phyloP scores from a whole-genome alignment of 2,888 invertebrate species.

The Meteorus cinctellus region DNA sequence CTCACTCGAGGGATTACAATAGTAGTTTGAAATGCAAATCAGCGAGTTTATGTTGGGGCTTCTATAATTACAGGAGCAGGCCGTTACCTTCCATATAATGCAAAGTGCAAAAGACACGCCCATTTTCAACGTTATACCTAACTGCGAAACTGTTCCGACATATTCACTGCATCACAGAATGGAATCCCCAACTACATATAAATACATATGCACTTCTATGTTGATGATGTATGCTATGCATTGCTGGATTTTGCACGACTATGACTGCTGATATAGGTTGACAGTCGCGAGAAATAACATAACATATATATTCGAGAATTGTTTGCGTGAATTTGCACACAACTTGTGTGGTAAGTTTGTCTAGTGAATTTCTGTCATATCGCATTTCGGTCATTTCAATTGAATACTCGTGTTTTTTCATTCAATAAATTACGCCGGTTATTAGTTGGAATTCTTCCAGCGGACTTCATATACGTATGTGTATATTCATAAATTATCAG shows the following conservation, averaged over 20 bases:
- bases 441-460: no score
- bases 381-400: no score
- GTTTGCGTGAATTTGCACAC: no score
- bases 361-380: no score
- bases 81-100: slow-evolving; percentile 54
- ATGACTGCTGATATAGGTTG: not conserved
- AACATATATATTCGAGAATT: not conserved
- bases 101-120: slow-evolving; percentile 46
- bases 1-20: slow-evolving; percentile 47
- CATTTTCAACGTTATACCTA: slow-evolving; percentile 52
- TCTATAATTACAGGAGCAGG: slow-evolving; percentile 58
- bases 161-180: slow-evolving; percentile 28
- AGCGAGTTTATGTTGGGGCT: slow-evolving; percentile 54
- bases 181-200: slow-evolving; percentile 8
- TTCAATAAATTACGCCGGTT: no score
- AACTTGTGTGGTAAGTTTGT: no score
- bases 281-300: not conserved
- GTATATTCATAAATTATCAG: no score
- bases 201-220: not conserved
- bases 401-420: no score
- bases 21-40: slow-evolving; percentile 57
- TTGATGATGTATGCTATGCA: not conserved
- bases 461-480: no score
- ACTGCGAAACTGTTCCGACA: slow-evolving; percentile 50
- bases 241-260: not conserved